Evolutionary conservation across 1,140 invertebrate species (phyloP).

Genomic region (Drosophila pseudoobscura): DNA sequence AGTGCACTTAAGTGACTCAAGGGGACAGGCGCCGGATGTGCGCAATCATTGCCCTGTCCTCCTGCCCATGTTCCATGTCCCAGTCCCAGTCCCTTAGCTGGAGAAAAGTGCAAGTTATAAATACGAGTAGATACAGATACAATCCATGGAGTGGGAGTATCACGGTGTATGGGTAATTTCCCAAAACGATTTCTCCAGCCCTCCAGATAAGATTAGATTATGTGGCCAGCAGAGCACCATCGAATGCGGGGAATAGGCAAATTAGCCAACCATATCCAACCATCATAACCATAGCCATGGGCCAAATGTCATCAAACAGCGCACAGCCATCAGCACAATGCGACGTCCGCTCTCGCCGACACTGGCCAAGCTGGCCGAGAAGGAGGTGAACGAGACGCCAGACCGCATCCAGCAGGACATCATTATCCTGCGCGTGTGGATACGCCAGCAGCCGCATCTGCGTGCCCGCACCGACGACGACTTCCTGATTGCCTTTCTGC

Average conservation of each 20-base stretch:
- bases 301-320: conserved; percentile 47
- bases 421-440: conserved; percentile 86
- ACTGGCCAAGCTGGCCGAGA: conserved; percentile 84
- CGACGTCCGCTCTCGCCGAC: conserved; percentile 82
- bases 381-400: conserved; percentile 86
- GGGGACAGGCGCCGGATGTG: conserved; percentile 71
- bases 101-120: conserved; percentile 48
- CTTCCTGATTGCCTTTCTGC: conserved; percentile 86
- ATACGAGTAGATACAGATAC: conserved; percentile 41
- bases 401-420: conserved; percentile 85
- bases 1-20: conserved; percentile 70
- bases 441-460: conserved; percentile 87
- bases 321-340: conserved; percentile 54
- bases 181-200: conserved; percentile 17
- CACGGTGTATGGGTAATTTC: conserved; percentile 22
- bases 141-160: conserved; percentile 22
- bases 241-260: conserved; percentile 51
- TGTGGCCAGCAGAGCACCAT: conserved; percentile 7
- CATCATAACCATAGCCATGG: conserved; percentile 13
- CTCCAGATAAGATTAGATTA: conserved; percentile 52
- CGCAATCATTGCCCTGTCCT: conserved; percentile 24
- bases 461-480: conserved; percentile 85
- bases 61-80: too few relatives aligned
- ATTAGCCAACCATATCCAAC: conserved; percentile 35
- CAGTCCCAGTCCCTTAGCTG: conserved; percentile 2